These are phyloP conservation scores for Ginglymostoma cirratum DNA, from an alignment of 2,113 vertebrate species.

Conservation along the genomic window DNA sequence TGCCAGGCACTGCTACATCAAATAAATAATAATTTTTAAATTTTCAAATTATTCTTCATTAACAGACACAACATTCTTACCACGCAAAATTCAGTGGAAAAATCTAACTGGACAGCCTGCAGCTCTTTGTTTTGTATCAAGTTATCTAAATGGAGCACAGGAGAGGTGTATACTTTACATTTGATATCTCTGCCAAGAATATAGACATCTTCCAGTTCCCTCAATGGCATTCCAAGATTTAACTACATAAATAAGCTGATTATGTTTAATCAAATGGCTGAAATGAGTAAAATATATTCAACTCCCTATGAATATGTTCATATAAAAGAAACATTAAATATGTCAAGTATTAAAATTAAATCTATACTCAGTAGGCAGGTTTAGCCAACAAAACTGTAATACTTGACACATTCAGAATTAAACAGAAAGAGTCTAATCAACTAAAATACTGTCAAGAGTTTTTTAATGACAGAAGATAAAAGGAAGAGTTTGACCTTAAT, in stretches of 20 bases:
- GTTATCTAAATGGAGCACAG: not conserved
- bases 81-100: not conserved
- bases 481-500: not conserved
- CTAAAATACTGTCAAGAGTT: not conserved
- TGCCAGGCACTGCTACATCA: not conserved
- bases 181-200: not conserved
- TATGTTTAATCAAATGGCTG: not conserved
- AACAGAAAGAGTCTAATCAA: not conserved
- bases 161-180: not conserved
- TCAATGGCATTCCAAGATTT: not conserved
- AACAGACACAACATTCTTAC: conserved; percentile 1
- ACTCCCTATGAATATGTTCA: not conserved
- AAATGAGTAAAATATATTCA: not conserved
- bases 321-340: not conserved
- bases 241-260: not conserved
- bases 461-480: not conserved
- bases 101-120: not conserved
- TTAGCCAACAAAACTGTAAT: not conserved
- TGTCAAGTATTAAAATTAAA: not conserved
- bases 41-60: not conserved
- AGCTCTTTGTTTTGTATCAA: not conserved
- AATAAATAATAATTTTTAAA: not conserved
- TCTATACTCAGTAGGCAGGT: not conserved
- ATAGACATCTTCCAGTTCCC: not conserved
- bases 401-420: not conserved